A percentile compares a stretch with the other conserved stretches of the same genome.
These are phyloP conservation scores for Notechis scutatus DNA, from an alignment of 2,113 vertebrate genomes.

Conservation along the genomic window DNA sequence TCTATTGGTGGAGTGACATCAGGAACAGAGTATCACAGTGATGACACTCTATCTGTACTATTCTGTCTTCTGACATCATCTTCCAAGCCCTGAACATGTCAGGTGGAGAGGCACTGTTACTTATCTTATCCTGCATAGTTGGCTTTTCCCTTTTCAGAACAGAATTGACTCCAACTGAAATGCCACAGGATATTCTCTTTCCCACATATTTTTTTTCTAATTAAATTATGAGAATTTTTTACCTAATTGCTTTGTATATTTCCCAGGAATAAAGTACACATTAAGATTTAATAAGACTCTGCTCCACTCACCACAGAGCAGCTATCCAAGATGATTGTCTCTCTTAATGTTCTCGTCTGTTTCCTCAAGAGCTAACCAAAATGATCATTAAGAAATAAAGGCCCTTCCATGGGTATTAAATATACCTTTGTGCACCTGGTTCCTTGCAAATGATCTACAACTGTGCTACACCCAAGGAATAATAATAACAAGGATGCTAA, in stretches of 20 bases:
- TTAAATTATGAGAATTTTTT: background rate
- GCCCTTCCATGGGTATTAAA: slow-evolving; percentile 12
- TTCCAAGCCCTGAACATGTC: background rate
- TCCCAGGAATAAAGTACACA: slow-evolving; percentile 6
- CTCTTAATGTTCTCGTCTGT: slow-evolving; percentile 9
- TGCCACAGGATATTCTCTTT: background rate
- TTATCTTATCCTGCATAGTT: background rate
- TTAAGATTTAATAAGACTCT: slow-evolving; percentile 22
- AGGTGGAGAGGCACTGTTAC: background rate
- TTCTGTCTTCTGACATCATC: background rate
- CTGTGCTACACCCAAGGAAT: background rate
- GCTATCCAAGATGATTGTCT: slow-evolving; percentile 21
- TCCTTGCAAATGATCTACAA: slow-evolving; percentile 28
- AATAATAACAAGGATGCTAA: background rate
- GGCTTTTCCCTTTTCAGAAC: background rate
- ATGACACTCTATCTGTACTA: background rate
- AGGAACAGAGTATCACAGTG: background rate
- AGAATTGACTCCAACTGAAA: background rate
- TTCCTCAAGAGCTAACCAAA: slow-evolving; percentile 26
- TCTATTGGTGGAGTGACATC: background rate
- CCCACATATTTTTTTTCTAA: background rate
- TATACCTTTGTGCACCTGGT: slow-evolving; percentile 29
- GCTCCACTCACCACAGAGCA: slow-evolving; percentile 3
- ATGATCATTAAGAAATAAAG: slow-evolving; percentile 33
- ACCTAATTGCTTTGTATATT: slow-evolving; percentile 9